phyloP scores from a whole-genome alignment of 1,140 invertebrate genomes.

The Neoseiulus cucumeris region DNA sequence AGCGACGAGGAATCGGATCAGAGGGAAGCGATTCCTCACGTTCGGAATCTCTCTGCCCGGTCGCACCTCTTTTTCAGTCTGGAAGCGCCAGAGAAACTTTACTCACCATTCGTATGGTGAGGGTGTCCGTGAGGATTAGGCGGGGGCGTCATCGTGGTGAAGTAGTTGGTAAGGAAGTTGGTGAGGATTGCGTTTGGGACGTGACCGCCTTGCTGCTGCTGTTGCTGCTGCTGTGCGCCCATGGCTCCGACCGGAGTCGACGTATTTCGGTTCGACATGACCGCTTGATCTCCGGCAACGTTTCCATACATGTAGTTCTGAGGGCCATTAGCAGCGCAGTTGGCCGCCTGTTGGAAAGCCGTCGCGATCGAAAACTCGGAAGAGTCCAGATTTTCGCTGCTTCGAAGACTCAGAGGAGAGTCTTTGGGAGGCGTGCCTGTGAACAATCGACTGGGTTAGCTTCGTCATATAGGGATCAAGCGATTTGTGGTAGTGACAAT shows the following conservation, averaged over 20 bases:
- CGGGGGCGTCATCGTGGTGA: not conserved
- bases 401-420: not conserved
- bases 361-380: not conserved
- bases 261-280: too few relatives aligned
- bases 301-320: too few relatives aligned
- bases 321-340: not conserved
- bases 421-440: constrained; percentile 2
- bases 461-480: not conserved
- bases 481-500: not conserved
- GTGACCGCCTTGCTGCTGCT: not conserved
- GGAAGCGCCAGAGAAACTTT: too few relatives aligned
- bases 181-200: not conserved
- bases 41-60: too few relatives aligned
- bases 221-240: too few relatives aligned
- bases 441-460: not conserved
- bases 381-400: too few relatives aligned
- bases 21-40: too few relatives aligned
- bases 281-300: too few relatives aligned
- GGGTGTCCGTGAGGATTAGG: not conserved
- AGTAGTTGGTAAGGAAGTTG: constrained; percentile 6
- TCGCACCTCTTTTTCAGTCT: too few relatives aligned
- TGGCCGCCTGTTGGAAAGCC: not conserved
- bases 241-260: too few relatives aligned
- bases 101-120: not conserved
- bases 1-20: too few relatives aligned